Base-by-base conservation (phyloP, 2,797 vertebrate species). In the Anguilla megastoma region DNA sequence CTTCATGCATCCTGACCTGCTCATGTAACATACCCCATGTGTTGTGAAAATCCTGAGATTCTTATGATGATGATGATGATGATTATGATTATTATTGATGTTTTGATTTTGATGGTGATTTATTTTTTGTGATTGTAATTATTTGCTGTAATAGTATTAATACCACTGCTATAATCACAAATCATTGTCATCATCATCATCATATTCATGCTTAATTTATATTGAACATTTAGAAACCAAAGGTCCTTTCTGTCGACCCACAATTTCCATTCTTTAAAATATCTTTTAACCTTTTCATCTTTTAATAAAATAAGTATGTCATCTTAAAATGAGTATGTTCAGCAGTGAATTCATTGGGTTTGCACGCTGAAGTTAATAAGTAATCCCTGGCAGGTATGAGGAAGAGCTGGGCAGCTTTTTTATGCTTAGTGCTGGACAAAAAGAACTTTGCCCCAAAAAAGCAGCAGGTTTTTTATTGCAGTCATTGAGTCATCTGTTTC, bases 381-480 rank as follows among this genome's bases (percentile, higher is more conserved):
- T 95, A 93, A 94, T 54, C 92, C 84, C 76, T 36, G 24, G 52
- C 30, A 90, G 87, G 90, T 92, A 74, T 85, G n/a, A 89, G 88
- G 87, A 84, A 92, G 50, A 90, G 90, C 90, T 74, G 87, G 85
- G 88, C 86, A 52, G 58, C 74, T 1, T 24, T 24, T 82, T 24
- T 14, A 3, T 21, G 5, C 16, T 10, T 45, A 16, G 21, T 6
- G 12, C 54, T 79, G 24, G 88, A 88, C 52, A 63, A 45, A 90
- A 91, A 91, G 91, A 94, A 93, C 95, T 94, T 95, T 94, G 93
- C 60, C 91, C 94, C 87, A 84, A 80, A 52, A 82, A 60, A 90
- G 86, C 66, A 89, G 89, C 69, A 24, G 48, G 89, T 84, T 30
- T 66, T 95, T 94, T 94, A 94, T 94, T 94, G 89, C 80, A 18